Evolutionary conservation across 2,888 invertebrate genomes (phyloP).

Genomic region (Branchellion lobata): DNA sequence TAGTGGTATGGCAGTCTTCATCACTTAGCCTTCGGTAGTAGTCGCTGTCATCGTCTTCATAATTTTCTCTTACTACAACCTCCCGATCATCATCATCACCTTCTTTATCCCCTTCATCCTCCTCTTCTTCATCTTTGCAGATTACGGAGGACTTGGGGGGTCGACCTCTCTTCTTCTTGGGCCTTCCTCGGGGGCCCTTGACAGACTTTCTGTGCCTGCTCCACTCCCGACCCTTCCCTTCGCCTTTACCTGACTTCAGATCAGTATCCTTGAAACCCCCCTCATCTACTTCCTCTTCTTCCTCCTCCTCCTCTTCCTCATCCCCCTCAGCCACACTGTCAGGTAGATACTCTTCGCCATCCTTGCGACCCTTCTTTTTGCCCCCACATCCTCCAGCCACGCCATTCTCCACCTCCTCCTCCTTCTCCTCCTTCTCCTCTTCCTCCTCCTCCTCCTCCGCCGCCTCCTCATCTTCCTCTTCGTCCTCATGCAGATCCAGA

Average conservation of each 20-base stretch:
- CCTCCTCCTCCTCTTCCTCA: neutral
- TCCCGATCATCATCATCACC: neutral
- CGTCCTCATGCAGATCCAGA: neutral
- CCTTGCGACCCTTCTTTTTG: no score
- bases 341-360: no score
- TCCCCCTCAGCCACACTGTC: no score
- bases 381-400: neutral
- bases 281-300: neutral
- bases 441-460: neutral
- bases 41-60: conserved; percentile 37
- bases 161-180: conserved; percentile 32
- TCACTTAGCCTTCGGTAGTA: conserved; percentile 38
- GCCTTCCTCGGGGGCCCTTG: neutral
- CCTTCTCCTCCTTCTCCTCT: neutral
- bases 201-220: neutral
- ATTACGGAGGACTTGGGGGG: neutral
- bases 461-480: neutral
- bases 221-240: neutral
- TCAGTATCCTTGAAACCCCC: neutral
- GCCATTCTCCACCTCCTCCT: no score
- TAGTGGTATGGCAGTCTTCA: conserved; percentile 18
- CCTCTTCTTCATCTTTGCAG: neutral
- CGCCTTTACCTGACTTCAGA: no score
- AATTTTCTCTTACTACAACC: neutral
- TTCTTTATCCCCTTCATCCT: neutral